These are phyloP conservation scores for Cassiopea xamachana DNA, from an alignment of 30 jellyfish, hydroid and myxozoan genomes.

Conservation along the genomic window DNA sequence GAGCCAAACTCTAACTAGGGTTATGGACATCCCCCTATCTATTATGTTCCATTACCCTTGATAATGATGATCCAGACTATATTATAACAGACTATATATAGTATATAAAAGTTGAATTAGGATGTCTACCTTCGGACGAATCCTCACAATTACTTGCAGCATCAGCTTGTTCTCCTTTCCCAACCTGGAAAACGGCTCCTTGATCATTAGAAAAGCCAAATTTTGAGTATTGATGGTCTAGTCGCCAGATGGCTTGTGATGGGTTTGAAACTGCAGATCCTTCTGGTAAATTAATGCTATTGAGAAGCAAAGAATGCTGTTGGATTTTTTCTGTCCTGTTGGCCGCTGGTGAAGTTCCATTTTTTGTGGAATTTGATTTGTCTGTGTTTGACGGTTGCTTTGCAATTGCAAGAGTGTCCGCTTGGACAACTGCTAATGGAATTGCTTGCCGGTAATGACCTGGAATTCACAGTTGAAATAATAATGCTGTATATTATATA, in stretches of 20 bases:
- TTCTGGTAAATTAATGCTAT: neutral
- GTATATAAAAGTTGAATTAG: too few relatives aligned
- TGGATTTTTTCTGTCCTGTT: neutral
- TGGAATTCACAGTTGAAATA: neutral
- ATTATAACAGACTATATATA: too few relatives aligned
- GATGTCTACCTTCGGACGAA: constrained; percentile 13
- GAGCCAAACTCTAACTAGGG: too few relatives aligned
- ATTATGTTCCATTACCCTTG: too few relatives aligned
- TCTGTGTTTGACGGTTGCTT: constrained; percentile 74
- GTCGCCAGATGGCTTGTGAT: constrained; percentile 51
- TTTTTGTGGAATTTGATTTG: constrained; percentile 45
- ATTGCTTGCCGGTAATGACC: constrained; percentile 89
- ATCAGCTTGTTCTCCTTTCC: neutral
- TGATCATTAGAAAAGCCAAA: constrained; percentile 7
- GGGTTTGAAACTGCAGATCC: constrained; percentile 6
- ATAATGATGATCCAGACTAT: too few relatives aligned
- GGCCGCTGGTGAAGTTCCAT: constrained; percentile 11
- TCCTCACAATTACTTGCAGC: constrained; percentile 5
- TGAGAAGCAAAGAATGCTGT: constrained; percentile 15
- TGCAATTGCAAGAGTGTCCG: constrained; percentile 83
- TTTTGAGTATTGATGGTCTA: constrained; percentile 12
- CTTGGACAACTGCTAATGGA: constrained; percentile 95
- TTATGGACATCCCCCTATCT: too few relatives aligned
- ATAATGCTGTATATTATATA: too few relatives aligned
- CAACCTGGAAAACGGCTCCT: neutral